phyloP scores from a whole-genome alignment of 1,140 invertebrate species.

The Melanaphis sacchari region DNA sequence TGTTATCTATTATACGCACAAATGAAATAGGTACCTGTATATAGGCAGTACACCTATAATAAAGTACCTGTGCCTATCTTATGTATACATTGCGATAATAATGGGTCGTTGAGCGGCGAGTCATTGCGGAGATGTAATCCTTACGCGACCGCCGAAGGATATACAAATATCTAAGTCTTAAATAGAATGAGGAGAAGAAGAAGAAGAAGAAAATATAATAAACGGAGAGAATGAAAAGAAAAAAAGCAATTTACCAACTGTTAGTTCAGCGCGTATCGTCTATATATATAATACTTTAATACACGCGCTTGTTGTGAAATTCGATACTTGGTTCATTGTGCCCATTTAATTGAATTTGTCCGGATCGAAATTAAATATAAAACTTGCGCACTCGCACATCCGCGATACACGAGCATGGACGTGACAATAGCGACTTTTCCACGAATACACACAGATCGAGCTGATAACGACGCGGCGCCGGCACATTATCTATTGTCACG shows the following conservation, averaged over 20 bases:
- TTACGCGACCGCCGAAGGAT: background rate
- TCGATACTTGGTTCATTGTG: conserved; percentile 41
- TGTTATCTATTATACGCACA: conserved; percentile 34
- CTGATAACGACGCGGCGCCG: conserved; percentile 2
- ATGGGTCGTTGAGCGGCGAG: background rate
- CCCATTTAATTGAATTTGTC: conserved; percentile 45
- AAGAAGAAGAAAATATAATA: background rate
- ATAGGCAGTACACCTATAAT: too few relatives aligned
- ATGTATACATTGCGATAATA: background rate
- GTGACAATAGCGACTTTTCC: background rate
- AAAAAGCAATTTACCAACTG: conserved; percentile 50
- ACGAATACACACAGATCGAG: background rate
- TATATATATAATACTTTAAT: conserved; percentile 19
- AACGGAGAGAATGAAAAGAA: background rate
- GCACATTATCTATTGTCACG: background rate
- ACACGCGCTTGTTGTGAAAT: conserved; percentile 31
- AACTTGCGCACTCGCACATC: background rate
- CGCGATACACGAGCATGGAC: background rate
- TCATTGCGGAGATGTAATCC: background rate
- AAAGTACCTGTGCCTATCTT: background rate
- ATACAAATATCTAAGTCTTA: background rate
- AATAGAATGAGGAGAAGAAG: background rate
- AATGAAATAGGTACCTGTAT: background rate
- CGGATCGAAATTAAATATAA: conserved; percentile 34
- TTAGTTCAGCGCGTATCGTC: background rate